Base-by-base conservation (phyloP, 2,888 invertebrate species). In the Epinotia brunnichana region DNA sequence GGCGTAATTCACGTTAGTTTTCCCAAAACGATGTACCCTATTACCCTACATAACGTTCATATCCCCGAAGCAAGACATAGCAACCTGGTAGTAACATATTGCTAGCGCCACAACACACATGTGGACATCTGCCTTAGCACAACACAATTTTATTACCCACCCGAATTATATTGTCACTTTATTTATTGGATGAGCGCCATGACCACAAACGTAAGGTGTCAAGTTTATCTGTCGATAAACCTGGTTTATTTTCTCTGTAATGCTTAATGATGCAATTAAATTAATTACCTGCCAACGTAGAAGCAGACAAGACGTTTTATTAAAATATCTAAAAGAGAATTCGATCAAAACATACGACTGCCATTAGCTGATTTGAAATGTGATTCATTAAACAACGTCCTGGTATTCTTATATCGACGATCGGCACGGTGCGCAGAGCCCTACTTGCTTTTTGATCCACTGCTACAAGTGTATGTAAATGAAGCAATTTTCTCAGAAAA, bases 401-500 rank as follows among this genome's bases (percentile, higher is more conserved):
- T 35, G 29, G 53, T 53, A 39, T 53, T 70, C 21, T 64, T 67
- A 53, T 41, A 51, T 44, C 41, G 35, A 53, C 15, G 7, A 66
- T 60, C 48, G 19, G 41, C 17, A 29, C 53, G 44, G 11, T 9
- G 54, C 54, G 44, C 56, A 29, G 9, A 59, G 67, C 56, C 57
- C 68, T 68, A 73, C 67, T 68, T 73, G 79, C 79, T 82, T 83
- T 80, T 81, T 79, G 72, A 75, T 62, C 77, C 77, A 77, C 59
- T 63, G 62, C 74, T 73, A 73, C 81, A 81, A 80, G 80, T 80
- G 81, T 78, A 87, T 86, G 87, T 80, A 88, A 89, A 86, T 85
- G 80, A 85, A 82, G 83, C 80, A 84, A 87, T 90, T 85, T 88
- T 85, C 85, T 84, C 75, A 79, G 85, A 84, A 87, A 89, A 85